These are phyloP conservation scores for Podarcis muralis DNA, from an alignment of 2,113 vertebrate genomes.

Conservation along the genomic window DNA sequence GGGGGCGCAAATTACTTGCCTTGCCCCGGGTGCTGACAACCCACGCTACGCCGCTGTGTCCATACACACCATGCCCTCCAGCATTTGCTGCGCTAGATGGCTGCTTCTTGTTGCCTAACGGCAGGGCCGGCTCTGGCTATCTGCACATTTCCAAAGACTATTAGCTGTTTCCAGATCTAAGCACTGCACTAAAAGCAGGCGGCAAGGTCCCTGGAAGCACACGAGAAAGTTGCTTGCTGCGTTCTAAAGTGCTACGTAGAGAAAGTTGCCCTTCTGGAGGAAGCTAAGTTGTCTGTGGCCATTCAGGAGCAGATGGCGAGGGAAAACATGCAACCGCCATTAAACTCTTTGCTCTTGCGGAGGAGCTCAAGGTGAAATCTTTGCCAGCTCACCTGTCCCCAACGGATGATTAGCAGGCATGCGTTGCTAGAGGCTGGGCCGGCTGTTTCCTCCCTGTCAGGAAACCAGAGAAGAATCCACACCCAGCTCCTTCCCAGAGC, in stretches of 20 bases:
- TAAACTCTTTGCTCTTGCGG: neutral
- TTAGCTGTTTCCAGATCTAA: neutral
- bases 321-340: neutral
- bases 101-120: too few species aligned
- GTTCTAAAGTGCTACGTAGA: neutral
- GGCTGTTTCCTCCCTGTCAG: accelerated
- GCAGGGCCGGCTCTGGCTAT: neutral
- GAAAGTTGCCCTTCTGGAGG: neutral
- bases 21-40: too few species aligned
- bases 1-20: too few species aligned
- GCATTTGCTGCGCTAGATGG: too few species aligned
- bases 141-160: neutral
- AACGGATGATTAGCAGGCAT: neutral
- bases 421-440: accelerated
- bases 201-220: neutral
- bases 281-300: neutral
- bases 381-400: neutral
- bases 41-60: too few species aligned
- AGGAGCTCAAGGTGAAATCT: conserved; percentile 3
- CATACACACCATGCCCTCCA: too few species aligned
- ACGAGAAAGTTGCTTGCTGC: neutral
- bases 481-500: accelerated
- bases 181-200: neutral
- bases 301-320: neutral
- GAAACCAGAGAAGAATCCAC: accelerated